Base-by-base conservation (phyloP, 1,140 invertebrate genomes). In the Calliphora vicina region DNA sequence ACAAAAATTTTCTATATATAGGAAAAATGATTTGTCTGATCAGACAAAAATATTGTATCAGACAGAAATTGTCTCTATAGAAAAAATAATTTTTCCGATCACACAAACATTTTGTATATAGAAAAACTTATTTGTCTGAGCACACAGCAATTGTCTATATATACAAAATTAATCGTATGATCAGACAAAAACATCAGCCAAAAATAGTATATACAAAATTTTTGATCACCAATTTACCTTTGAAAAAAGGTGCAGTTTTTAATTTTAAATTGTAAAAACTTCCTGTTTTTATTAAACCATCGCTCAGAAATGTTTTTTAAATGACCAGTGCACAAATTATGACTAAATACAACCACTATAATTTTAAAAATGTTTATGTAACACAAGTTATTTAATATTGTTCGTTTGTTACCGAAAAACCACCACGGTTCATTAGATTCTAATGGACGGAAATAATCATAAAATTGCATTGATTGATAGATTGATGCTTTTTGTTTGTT, bases 401-500 rank as follows among this genome's bases (percentile, higher is more conserved):
- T 67, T 67, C 25, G 17, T 23, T 23, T 67, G n/a, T 67, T 67
- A 67, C 61, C 61, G n/a, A 67, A 67, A 67, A 67, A 67, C 25
- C 50, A 61, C 71, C 80, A 80, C 67, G 83, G 35, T 83, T 74
- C 80, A 83, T 43, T 83, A 81, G 83, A 15, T 73, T 50, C 42
- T 50, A 67, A 76, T 26, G 45, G 23, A 72, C 83, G 83, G 83
- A 83, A 74, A 67, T 67, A 42, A 73, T 83, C 83, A 83, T 83
- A 83, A 83, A 83, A 80, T 81, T 81, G 43, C 83, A 83, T 57
- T 74, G 83, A 83, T 83, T 81, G 80, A 83, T 81, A 20, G 15
- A 81, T 81, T 81, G 43, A 42, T 76, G 73, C 3, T 76, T 29
- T 9, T 35, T 76, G n/a, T 74, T 72, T 5, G 25, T 72, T 72